Evolutionary conservation across 2,888 invertebrate species (phyloP).

Genomic region (Dolomedes plantarius): DNA sequence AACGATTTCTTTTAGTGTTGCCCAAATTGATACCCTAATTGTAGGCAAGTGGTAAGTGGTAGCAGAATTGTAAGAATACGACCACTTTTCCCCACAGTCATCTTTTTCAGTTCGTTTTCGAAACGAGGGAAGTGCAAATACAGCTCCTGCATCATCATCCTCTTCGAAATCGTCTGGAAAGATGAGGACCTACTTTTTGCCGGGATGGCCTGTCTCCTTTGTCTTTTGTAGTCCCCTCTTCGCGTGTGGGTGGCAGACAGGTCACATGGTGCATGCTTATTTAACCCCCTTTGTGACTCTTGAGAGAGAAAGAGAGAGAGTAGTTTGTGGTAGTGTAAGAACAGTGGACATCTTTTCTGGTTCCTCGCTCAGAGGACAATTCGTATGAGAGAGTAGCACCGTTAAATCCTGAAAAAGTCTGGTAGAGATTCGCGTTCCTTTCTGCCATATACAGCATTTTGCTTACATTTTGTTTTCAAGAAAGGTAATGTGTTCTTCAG

Average conservation of each 20-base stretch:
- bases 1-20: too few species aligned
- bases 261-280: conserved; percentile 42
- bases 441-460: too few species aligned
- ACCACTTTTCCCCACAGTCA: too few species aligned
- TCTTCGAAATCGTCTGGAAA: too few species aligned
- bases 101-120: too few species aligned
- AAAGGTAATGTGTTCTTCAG: too few species aligned
- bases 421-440: background rate
- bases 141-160: too few species aligned
- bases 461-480: too few species aligned
- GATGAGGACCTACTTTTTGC: conserved; percentile 42
- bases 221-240: background rate
- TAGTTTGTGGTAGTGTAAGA: background rate
- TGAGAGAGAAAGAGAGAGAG: background rate
- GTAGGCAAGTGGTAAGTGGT: too few species aligned
- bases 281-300: conserved; percentile 37
- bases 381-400: background rate
- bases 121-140: too few species aligned
- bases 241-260: conserved; percentile 36
- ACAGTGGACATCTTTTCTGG: background rate
- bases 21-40: too few species aligned
- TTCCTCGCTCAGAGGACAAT: background rate
- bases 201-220: conserved; percentile 10
- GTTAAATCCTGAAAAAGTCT: background rate
- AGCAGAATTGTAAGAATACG: too few species aligned